A percentile compares a stretch with the other conserved stretches of the same genome.
These are phyloP conservation scores for Suricata suricatta DNA, from an alignment of 2,113 vertebrate genomes.

Conservation along the genomic window DNA sequence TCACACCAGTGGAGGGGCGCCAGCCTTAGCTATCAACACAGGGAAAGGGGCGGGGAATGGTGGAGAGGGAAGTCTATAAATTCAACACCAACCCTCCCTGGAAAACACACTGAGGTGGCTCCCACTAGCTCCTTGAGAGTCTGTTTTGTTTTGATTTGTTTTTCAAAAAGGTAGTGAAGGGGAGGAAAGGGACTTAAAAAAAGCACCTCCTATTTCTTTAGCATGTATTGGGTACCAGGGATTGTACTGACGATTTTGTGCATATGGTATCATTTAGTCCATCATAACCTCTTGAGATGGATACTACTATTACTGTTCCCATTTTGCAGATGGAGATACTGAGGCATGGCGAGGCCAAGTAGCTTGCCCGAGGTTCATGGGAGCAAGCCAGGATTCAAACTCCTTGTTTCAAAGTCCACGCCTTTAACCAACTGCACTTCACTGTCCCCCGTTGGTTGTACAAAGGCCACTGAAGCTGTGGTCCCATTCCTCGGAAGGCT, in stretches of 20 bases:
- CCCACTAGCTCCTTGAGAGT: not conserved
- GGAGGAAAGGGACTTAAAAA: not conserved
- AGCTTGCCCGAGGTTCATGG: not conserved
- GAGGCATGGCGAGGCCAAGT: not conserved
- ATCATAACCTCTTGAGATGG: not conserved
- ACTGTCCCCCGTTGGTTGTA: not conserved
- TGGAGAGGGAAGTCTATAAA: not conserved
- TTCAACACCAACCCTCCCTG: not conserved
- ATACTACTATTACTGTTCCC: not conserved
- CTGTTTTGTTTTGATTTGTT: not conserved
- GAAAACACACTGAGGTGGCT: not conserved
- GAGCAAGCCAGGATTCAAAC: not conserved
- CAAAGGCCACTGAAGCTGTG: not conserved
- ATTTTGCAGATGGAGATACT: not conserved
- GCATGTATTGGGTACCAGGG: not conserved
- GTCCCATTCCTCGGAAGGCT: not conserved
- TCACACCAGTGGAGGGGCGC: not conserved
- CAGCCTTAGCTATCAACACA: not conserved
- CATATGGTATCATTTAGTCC: not conserved
- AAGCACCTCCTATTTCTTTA: constrained; percentile 26
- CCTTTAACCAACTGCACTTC: not conserved
- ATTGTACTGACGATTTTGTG: not conserved
- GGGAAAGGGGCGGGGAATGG: not conserved
- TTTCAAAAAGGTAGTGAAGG: not conserved
- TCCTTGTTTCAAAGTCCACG: not conserved